These are phyloP conservation scores for Cacatua alba DNA, from an alignment of 2,113 vertebrate genomes.

Conservation along the genomic window DNA sequence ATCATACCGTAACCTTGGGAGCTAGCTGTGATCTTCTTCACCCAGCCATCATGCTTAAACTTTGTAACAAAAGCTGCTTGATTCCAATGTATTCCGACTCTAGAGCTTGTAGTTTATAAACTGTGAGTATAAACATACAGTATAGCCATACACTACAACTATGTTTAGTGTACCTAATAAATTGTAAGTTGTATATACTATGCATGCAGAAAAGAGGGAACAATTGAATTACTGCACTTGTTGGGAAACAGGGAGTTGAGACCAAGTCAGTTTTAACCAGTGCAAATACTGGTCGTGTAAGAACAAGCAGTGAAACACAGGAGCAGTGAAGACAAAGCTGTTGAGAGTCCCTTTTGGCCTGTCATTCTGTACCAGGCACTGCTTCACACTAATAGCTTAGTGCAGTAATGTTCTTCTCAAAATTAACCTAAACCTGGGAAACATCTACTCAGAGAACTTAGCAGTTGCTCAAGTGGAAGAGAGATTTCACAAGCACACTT, in stretches of 20 bases:
- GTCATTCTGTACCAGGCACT: background rate
- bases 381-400: background rate
- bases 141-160: background rate
- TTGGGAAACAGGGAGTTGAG: background rate
- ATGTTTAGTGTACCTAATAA: background rate
- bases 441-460: background rate
- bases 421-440: background rate
- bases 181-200: background rate
- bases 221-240: background rate
- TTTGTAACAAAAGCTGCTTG: background rate
- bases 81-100: background rate
- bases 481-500: slow-evolving; percentile 6
- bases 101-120: background rate
- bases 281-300: background rate
- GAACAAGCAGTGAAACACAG: background rate
- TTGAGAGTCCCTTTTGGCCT: background rate
- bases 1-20: background rate
- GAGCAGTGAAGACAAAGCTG: background rate
- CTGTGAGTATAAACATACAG: no score
- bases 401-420: background rate
- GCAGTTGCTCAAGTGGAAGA: background rate
- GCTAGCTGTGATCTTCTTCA: background rate
- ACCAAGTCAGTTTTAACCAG: background rate
- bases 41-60: background rate
- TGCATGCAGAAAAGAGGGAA: background rate